Conservation (phyloP, 2,797 vertebrate genomes). For the Apogon hyalosoma region DNA sequence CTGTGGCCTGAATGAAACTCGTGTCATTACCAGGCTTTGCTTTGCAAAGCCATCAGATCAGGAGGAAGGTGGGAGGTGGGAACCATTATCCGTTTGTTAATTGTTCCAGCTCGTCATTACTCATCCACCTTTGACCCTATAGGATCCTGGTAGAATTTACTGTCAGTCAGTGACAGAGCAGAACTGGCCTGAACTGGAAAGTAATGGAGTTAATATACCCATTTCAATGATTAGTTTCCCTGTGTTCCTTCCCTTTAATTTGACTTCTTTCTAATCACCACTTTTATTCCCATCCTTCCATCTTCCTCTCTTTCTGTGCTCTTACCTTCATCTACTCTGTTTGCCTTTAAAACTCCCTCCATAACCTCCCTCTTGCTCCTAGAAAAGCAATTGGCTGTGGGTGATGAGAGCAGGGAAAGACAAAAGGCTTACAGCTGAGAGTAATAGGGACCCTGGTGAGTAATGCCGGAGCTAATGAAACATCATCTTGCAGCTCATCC, state of each 20-base stretch:
- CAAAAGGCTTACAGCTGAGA: slow-evolving; percentile 50
- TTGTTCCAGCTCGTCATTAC: slow-evolving; percentile 71
- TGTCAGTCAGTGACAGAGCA: slow-evolving; percentile 37
- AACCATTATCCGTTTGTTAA: slow-evolving; percentile 78
- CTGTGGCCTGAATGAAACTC: slow-evolving; percentile 70
- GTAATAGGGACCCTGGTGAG: slow-evolving; percentile 59
- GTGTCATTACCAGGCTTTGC: slow-evolving; percentile 71
- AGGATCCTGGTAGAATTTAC: slow-evolving; percentile 58
- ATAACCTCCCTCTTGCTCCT: neutral
- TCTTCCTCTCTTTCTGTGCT: slow-evolving; percentile 6
- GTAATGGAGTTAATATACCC: slow-evolving; percentile 45
- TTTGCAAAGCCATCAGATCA: slow-evolving; percentile 78
- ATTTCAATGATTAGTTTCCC: slow-evolving; percentile 42
- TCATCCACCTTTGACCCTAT: slow-evolving; percentile 76
- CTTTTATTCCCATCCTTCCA: slow-evolving; percentile 9
- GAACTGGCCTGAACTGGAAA: slow-evolving; percentile 51
- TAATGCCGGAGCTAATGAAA: slow-evolving; percentile 76
- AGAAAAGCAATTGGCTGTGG: slow-evolving; percentile 12
- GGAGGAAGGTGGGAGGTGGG: slow-evolving; percentile 61
- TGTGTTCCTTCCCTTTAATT: slow-evolving; percentile 29
- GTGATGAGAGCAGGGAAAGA: slow-evolving; percentile 13
- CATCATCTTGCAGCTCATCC: slow-evolving; percentile 60
- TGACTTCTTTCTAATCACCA: slow-evolving; percentile 17
- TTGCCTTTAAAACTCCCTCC: slow-evolving; percentile 15
- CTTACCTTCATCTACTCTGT: slow-evolving; percentile 4